Base-by-base conservation (phyloP, 2,888 invertebrate species). In the Papilio elwesi region DNA sequence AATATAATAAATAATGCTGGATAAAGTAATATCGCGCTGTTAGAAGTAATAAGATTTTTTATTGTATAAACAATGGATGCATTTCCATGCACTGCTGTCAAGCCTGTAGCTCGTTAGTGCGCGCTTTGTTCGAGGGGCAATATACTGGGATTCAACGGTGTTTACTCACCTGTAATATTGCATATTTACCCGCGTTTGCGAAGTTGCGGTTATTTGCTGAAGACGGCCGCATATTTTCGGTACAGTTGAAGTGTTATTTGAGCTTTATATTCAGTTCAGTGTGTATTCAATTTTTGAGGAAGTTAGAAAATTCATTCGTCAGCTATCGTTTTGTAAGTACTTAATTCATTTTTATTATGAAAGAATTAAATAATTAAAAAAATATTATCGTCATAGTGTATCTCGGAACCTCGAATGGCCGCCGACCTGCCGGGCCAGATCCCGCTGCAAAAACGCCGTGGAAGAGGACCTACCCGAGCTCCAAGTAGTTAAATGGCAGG, bases 101-200 rank as follows among this genome's bases (percentile, higher is more conserved):
- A 51, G 49, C 70, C 36, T 43, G 57, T 26, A 11, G 16, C 16
- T 73, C 49, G 51, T 69, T 68, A 57, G 51, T 6, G 49, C 38
- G 64, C 57, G 26, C 51, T 59, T 6, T 68, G 43, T 57, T 47
- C 16, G 51, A 51, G 55, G 55, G 57, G 70, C 73, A 73, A 73
- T 73, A 73, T 70, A 66, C 55, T 66, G 66, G 66, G 73, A 65
- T 73, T 70, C 65, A 53, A 16, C 48, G 36, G 51, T 73, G 73
- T 70, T 73, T 69, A 48, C 70, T 70, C 66, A 73, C 73, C 73
- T 68, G 68, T 68, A 73, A 73, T 73, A 73, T 73, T 73, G 73
- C 73, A 73, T 73, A 73, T 73, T 73, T 70, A 69, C 73, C 16
- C 52, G 65, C 43, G 59, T 52, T 49, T 73, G 16, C 73, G 53